Conservation (phyloP, 2,113 vertebrate species). For the Oncorhynchus mykiss region DNA sequence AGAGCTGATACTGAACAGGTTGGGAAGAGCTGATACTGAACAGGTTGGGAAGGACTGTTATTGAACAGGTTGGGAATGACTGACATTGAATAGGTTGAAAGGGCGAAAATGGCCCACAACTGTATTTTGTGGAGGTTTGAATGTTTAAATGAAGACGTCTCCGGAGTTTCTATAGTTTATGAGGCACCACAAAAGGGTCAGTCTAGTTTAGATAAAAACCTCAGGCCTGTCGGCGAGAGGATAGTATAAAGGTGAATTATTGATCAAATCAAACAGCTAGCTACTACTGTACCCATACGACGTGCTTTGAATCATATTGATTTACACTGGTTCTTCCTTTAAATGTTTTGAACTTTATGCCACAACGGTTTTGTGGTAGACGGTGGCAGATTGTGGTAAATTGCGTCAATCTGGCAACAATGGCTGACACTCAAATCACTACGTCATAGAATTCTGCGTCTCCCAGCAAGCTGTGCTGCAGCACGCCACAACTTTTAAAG, state of each 20-base stretch:
- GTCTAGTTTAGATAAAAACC: background rate
- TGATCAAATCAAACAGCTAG: background rate
- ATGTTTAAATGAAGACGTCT: conserved; percentile 5
- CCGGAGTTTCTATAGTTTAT: background rate
- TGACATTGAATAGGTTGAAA: conserved; percentile 6
- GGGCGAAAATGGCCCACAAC: conserved; percentile 18
- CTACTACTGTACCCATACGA: background rate
- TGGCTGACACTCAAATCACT: no score
- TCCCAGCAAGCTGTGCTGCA: no score
- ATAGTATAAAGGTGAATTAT: background rate
- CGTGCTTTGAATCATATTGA: conserved; percentile 15
- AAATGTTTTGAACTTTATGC: no score
- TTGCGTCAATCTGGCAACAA: background rate
- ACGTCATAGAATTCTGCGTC: no score
- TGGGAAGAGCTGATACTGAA: no score
- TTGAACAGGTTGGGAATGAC: no score
- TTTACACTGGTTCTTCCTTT: no score
- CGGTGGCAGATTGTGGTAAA: background rate
- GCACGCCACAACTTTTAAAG: no score
- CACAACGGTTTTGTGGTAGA: no score
- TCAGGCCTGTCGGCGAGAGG: background rate
- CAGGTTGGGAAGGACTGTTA: no score
- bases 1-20: no score
- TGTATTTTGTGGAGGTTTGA: conserved; percentile 23
- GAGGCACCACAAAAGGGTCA: background rate